A percentile compares a stretch with the other conserved stretches of the same genome.
These are phyloP conservation scores for Hypocryptadius cinnamomeus DNA, from an alignment of 2,113 vertebrate genomes.

Conservation along the genomic window DNA sequence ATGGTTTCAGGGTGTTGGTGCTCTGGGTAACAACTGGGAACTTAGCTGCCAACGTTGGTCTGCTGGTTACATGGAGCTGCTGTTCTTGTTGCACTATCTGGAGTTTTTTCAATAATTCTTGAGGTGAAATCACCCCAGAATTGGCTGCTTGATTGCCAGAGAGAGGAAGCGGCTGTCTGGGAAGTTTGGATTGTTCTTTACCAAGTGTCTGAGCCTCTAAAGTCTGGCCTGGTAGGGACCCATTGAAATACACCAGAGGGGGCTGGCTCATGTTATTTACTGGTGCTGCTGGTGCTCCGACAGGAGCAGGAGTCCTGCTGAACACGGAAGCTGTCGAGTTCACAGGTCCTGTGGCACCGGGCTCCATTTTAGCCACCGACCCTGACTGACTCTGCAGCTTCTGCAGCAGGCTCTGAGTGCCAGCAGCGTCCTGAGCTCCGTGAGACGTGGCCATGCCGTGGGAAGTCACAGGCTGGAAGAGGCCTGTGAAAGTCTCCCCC, in stretches of 20 bases:
- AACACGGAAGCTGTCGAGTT: neutral
- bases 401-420: constrained; percentile 53
- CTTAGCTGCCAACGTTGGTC: constrained; percentile 79
- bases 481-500: constrained; percentile 65
- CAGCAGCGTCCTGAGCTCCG: neutral
- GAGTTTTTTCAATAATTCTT: constrained; percentile 85
- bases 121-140: constrained; percentile 77
- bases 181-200: constrained; percentile 50
- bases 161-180: constrained; percentile 6
- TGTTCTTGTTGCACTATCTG: constrained; percentile 87
- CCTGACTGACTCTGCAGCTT: constrained; percentile 31
- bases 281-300: neutral
- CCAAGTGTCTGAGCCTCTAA: neutral
- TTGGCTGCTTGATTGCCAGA: constrained; percentile 27
- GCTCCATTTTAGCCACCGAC: neutral
- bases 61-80: constrained; percentile 58
- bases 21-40: constrained; percentile 69
- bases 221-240: constrained; percentile 37
- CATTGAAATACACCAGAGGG: constrained; percentile 66
- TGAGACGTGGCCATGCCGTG: neutral
- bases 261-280: constrained; percentile 5
- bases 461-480: constrained; percentile 66
- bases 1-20: neutral
- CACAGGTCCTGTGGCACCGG: neutral
- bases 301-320: constrained; percentile 7